Percentiles rank a stretch among this genome's conserved stretches.
These are phyloP conservation scores for Pelusios castaneus DNA, from an alignment of 2,113 vertebrate species.

Conservation along the genomic window DNA sequence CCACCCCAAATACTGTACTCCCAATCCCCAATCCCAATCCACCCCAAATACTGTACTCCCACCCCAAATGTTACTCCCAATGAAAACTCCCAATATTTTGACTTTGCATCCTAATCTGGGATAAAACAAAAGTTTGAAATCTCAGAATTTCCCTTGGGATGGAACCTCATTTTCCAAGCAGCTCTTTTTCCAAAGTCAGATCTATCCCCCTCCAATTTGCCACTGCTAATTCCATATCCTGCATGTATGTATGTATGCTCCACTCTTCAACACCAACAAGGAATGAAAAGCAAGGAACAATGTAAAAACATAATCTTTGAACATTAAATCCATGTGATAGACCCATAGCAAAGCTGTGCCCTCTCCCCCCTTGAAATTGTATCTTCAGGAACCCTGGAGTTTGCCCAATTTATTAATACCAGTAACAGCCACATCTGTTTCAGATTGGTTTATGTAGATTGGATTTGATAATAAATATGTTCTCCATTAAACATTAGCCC, in stretches of 20 bases:
- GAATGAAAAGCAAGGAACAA: neutral
- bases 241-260: neutral
- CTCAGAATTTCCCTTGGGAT: neutral
- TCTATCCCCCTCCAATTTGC: rapidly evolving
- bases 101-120: neutral
- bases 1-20: neutral
- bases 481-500: conserved; percentile 55
- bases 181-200: neutral
- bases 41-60: neutral
- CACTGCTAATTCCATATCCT: neutral
- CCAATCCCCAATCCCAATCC: neutral
- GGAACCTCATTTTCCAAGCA: neutral
- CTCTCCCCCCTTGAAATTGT: neutral
- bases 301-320: neutral
- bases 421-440: conserved; percentile 63
- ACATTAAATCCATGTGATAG: neutral
- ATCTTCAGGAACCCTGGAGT: conserved; percentile 43
- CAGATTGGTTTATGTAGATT: conserved; percentile 44
- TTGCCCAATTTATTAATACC: conserved; percentile 45
- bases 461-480: conserved; percentile 68
- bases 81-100: neutral
- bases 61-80: neutral
- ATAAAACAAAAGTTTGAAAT: neutral
- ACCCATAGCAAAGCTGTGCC: neutral
- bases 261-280: neutral